Evolutionary conservation across 1,140 invertebrate genomes (phyloP).

Genomic region (Dufourea novaeangliae): DNA sequence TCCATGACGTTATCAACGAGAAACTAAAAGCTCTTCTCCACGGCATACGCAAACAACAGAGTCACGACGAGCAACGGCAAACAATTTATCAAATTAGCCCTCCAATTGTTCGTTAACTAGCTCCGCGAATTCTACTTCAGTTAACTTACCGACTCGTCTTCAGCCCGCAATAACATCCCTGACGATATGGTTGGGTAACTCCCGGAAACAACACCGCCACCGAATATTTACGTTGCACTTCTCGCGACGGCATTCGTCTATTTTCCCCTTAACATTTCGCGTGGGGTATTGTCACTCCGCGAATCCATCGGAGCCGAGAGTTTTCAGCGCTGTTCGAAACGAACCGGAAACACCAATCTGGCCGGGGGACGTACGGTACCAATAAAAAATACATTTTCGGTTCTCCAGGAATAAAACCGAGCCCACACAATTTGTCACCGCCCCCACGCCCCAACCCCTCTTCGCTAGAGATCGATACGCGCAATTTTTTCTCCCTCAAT

Average conservation of each 20-base stretch:
- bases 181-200: background rate
- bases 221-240: constrained; percentile 54
- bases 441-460: no score
- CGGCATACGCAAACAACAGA: background rate
- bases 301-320: background rate
- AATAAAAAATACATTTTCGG: constrained; percentile 55
- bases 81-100: background rate
- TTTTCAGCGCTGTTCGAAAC: background rate
- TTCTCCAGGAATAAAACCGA: constrained; percentile 56
- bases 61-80: background rate
- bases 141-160: background rate
- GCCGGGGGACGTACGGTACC: constrained; percentile 15
- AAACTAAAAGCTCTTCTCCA: no score
- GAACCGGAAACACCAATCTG: constrained; percentile 27
- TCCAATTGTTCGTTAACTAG: constrained; percentile 14
- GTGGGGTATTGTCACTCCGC: background rate
- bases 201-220: constrained; percentile 10
- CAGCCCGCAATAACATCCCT: constrained; percentile 8
- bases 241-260: background rate
- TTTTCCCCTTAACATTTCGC: background rate
- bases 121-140: constrained; percentile 11
- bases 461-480: constrained; percentile 39
- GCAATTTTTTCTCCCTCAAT: constrained; percentile 41
- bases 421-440: constrained; percentile 58
- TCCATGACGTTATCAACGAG: no score